These are phyloP conservation scores for Euwallacea similis DNA, from an alignment of 1,140 invertebrate species.

Conservation along the genomic window DNA sequence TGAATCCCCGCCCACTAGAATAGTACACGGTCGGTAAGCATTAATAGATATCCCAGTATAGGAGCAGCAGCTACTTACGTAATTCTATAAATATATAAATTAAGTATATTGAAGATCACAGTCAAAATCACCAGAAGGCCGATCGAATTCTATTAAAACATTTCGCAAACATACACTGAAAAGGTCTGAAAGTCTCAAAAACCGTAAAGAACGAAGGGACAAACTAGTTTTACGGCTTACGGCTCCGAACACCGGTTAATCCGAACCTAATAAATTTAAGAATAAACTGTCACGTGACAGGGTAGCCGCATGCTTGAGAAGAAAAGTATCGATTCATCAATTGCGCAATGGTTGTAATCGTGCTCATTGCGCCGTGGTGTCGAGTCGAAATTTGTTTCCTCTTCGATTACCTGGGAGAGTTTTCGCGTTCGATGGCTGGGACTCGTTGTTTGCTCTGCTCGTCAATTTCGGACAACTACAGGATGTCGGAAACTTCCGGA, in stretches of 20 bases:
- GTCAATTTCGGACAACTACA: no score
- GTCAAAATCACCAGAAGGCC: neutral
- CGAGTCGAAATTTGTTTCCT: conserved; percentile 16
- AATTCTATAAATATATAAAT: neutral
- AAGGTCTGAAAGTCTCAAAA: neutral
- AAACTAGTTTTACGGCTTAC: neutral
- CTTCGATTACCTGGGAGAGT: conserved; percentile 14
- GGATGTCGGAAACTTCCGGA: no score
- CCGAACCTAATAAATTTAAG: conserved; percentile 3
- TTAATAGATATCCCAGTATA: no score
- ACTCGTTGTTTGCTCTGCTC: neutral
- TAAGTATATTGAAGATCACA: neutral
- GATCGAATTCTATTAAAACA: neutral
- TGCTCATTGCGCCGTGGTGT: neutral
- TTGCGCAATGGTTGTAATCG: neutral
- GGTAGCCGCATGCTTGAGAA: conserved; percentile 22
- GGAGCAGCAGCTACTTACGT: neutral
- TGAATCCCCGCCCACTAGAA: no score
- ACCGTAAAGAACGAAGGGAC: neutral
- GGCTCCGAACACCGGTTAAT: neutral
- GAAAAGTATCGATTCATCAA: conserved; percentile 10
- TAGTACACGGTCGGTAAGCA: no score
- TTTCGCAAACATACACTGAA: neutral
- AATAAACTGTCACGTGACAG: neutral
- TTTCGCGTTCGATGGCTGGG: neutral